Percentiles rank a stretch among this genome's conserved stretches.
Evolutionary conservation across 2,113 vertebrate species (phyloP).

Genomic region (Crypturellus undulatus): DNA sequence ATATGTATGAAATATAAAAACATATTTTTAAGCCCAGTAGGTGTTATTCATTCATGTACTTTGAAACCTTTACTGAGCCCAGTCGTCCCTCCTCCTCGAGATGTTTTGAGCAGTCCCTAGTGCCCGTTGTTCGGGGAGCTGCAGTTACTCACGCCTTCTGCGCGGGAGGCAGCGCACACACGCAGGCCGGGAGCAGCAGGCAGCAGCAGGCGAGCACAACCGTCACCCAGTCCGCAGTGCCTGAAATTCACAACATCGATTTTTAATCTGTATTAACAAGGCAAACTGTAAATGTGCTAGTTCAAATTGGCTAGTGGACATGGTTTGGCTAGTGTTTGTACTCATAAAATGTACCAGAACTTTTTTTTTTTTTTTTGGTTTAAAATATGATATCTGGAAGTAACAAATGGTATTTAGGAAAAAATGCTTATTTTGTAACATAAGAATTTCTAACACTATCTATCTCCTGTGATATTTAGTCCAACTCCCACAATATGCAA

Average conservation of each 20-base stretch:
- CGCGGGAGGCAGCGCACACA: slow-evolving; percentile 32
- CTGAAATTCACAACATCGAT: slow-evolving; percentile 12
- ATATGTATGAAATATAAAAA: accelerated
- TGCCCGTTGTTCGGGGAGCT: too few species aligned
- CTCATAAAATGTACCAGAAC: neutral
- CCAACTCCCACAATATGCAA: accelerated
- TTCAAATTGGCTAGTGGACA: accelerated
- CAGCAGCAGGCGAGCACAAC: slow-evolving; percentile 30
- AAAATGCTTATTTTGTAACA: accelerated
- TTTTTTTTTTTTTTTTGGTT: neutral
- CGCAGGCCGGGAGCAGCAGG: neutral
- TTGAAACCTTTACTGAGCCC: neutral
- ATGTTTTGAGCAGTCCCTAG: accelerated
- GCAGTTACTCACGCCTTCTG: slow-evolving; percentile 74
- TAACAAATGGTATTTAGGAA: neutral
- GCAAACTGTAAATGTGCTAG: neutral
- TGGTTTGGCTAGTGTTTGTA: accelerated
- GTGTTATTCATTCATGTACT: accelerated
- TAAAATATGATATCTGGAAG: neutral
- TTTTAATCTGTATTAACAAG: neutral
- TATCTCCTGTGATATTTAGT: accelerated
- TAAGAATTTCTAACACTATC: accelerated
- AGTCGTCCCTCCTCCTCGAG: accelerated
- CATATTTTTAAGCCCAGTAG: accelerated
- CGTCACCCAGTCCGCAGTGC: neutral